Evolutionary conservation across 2,888 invertebrate genomes (phyloP).

Genomic region (Timandra comae): DNA sequence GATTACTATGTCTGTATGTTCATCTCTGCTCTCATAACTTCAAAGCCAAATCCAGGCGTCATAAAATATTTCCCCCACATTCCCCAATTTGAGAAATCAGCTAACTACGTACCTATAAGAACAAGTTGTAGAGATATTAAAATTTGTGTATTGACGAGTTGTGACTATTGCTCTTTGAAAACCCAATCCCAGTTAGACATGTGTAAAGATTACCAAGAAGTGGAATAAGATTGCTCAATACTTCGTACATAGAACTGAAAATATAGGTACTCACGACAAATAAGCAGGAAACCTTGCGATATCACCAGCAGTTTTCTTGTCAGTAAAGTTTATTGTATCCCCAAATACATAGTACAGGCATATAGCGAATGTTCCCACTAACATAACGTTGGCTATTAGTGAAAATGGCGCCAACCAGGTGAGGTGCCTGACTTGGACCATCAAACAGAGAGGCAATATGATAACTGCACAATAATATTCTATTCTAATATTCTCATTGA

Average conservation of each 20-base stretch:
- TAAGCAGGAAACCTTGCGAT: conserved; percentile 85
- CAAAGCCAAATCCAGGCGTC: too few species aligned
- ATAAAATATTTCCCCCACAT: too few species aligned
- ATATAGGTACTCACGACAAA: conserved; percentile 77
- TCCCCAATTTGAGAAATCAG: too few species aligned
- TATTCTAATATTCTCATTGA: conserved; percentile 39
- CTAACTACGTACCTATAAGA: too few species aligned
- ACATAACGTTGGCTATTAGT: conserved; percentile 87
- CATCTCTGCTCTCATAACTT: too few species aligned
- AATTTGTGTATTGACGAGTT: too few species aligned
- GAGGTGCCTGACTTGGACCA: conserved; percentile 81
- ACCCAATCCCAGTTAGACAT: not conserved
- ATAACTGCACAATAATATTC: conserved; percentile 60
- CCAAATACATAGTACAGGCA: conserved; percentile 89
- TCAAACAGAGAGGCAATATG: conserved; percentile 51
- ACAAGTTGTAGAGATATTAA: too few species aligned
- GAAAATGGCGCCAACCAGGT: conserved; percentile 93
- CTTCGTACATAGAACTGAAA: not conserved
- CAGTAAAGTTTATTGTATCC: conserved; percentile 51
- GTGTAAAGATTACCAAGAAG: too few species aligned
- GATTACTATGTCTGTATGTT: too few species aligned
- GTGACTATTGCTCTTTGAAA: too few species aligned
- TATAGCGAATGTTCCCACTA: conserved; percentile 85
- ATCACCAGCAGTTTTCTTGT: conserved; percentile 72
- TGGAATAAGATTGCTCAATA: not conserved